A percentile compares a stretch with the other conserved stretches of the same genome.
phyloP scores from a whole-genome alignment of 2,113 vertebrate genomes.

The Ascaphus truei region DNA sequence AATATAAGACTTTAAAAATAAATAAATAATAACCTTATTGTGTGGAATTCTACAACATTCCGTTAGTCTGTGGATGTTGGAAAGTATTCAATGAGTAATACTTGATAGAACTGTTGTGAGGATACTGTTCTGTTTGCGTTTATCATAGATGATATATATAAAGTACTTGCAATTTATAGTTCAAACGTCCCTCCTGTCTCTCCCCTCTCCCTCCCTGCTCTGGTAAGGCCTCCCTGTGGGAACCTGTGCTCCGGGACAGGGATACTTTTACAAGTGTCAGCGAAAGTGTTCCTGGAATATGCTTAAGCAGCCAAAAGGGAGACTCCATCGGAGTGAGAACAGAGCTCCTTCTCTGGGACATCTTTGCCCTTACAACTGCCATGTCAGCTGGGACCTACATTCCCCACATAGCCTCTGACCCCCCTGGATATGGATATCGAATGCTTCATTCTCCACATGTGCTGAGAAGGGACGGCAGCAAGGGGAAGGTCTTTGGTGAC shows the following conservation, averaged over 20 bases:
- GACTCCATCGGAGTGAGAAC: background rate
- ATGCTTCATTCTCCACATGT: conserved; percentile 7
- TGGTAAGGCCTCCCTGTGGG: background rate
- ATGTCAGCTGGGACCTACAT: conserved; percentile 28
- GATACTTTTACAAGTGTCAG: conserved; percentile 35
- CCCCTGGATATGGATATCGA: conserved; percentile 14
- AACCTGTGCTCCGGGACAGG: background rate
- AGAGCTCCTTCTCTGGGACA: background rate
- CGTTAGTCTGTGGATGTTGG: too few species aligned
- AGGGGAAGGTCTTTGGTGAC: too few species aligned
- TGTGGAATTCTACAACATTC: too few species aligned
- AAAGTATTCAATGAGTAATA: too few species aligned
- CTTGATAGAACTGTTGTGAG: too few species aligned
- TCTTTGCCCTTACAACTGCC: conserved; percentile 17
- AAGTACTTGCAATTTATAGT: background rate
- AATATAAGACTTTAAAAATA: too few species aligned
- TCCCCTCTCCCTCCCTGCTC: background rate
- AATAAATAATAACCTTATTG: too few species aligned
- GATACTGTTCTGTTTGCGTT: too few species aligned
- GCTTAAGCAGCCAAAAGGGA: conserved; percentile 23
- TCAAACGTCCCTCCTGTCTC: background rate
- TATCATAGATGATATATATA: too few species aligned
- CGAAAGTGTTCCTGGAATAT: conserved; percentile 29
- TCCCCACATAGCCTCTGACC: conserved; percentile 29
- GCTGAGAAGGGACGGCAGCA: conserved; percentile 1